A percentile compares a stretch with the other conserved stretches of the same genome.
phyloP scores from a whole-genome alignment of 53 echinoderm and acorn worm genomes.

The Patiria pectinifera region DNA sequence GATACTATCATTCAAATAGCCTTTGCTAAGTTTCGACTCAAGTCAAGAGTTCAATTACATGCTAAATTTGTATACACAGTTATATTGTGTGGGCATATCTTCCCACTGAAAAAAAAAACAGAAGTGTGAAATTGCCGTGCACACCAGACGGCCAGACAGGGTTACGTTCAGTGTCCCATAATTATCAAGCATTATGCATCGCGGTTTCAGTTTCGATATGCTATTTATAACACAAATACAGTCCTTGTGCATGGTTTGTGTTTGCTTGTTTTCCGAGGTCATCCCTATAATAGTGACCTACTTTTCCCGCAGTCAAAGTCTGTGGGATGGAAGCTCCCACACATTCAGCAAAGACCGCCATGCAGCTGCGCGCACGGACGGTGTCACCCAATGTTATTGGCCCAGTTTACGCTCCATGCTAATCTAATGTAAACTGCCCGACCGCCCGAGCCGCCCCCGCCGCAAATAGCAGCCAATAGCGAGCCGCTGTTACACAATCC shows the following conservation, averaged over 20 bases:
- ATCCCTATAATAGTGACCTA: constrained; percentile 49
- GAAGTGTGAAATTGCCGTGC: too few species aligned
- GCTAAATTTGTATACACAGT: too few species aligned
- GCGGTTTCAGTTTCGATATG: not conserved
- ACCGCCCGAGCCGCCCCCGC: constrained; percentile 3
- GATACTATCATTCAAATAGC: too few species aligned
- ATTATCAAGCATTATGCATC: too few species aligned
- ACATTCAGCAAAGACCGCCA: not conserved
- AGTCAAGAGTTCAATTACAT: too few species aligned
- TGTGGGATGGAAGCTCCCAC: not conserved
- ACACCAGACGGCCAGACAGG: too few species aligned
- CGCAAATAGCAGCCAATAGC: constrained; percentile 37
- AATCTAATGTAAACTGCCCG: constrained; percentile 56
- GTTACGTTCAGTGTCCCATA: not conserved
- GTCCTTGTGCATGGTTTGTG: not conserved
- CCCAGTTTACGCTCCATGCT: constrained; percentile 55
- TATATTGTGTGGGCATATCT: too few species aligned
- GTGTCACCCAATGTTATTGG: constrained; percentile 55
- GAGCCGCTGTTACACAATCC: constrained; percentile 50
- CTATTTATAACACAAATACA: not conserved
- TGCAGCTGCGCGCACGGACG: constrained; percentile 22
- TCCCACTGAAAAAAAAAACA: too few species aligned
- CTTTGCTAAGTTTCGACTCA: too few species aligned
- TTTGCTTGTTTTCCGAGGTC: constrained; percentile 12
- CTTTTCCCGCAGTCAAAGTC: not conserved